Conservation (phyloP, 2,888 invertebrate species). For the Pandemis cinnamomeana region DNA sequence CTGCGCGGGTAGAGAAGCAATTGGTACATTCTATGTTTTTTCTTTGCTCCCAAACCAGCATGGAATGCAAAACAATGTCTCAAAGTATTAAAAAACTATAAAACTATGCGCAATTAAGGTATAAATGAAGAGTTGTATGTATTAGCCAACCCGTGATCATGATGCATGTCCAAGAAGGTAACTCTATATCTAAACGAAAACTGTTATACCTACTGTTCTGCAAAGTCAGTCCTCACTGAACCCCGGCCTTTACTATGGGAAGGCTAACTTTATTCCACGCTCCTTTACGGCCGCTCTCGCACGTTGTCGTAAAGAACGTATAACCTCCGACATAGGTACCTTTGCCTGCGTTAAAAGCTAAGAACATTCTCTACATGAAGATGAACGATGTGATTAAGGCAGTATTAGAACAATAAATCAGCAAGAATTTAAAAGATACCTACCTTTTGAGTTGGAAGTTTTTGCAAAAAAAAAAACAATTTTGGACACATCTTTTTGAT, state of each 20-base stretch:
- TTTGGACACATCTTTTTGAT: too few species aligned
- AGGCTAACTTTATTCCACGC: conserved; percentile 27
- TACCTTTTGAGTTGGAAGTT: neutral
- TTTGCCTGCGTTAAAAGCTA: neutral
- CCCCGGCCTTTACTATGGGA: conserved; percentile 2
- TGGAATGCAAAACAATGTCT: too few species aligned
- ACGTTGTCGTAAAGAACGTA: conserved; percentile 35
- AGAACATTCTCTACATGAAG: neutral
- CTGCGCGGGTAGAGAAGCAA: too few species aligned
- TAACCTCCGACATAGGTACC: neutral
- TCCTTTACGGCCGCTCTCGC: conserved; percentile 30
- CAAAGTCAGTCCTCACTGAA: neutral
- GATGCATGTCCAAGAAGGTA: too few species aligned
- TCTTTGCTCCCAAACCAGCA: too few species aligned
- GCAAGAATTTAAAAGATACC: neutral
- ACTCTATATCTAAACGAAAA: too few species aligned
- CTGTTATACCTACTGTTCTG: too few species aligned
- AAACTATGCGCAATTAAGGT: too few species aligned
- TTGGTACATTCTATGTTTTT: too few species aligned
- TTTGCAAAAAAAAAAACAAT: neutral
- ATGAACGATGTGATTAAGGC: neutral
- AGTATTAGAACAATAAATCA: neutral
- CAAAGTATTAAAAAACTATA: too few species aligned
- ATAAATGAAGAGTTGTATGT: too few species aligned
- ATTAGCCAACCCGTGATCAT: too few species aligned